A percentile compares a stretch with the other conserved stretches of the same genome.
Conservation (phyloP, 2,888 invertebrate species). For the Spodoptera littoralis region DNA sequence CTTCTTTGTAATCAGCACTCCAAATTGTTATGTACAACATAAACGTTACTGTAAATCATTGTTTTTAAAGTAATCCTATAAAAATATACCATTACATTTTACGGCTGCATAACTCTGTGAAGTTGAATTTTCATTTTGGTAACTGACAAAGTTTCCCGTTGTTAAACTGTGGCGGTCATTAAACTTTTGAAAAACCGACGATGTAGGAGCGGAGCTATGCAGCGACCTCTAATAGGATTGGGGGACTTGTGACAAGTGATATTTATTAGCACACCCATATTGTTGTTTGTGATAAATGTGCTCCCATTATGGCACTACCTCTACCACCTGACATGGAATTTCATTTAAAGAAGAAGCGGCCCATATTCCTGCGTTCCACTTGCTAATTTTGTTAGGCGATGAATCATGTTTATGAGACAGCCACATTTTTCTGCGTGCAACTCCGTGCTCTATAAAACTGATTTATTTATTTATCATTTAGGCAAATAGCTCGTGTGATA, state of each 20-base stretch:
- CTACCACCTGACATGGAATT: constrained; percentile 83
- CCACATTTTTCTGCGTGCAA: constrained; percentile 76
- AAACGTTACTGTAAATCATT: constrained; percentile 29
- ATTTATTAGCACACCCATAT: constrained; percentile 81
- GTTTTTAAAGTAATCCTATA: constrained; percentile 38
- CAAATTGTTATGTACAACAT: constrained; percentile 28
- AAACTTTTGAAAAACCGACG: constrained; percentile 60
- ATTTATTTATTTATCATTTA: constrained; percentile 69
- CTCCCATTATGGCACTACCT: constrained; percentile 71
- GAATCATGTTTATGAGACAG: constrained; percentile 82
- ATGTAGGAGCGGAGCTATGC: constrained; percentile 16
- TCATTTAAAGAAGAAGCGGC: constrained; percentile 81
- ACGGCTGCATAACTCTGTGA: constrained; percentile 22
- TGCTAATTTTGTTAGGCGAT: constrained; percentile 80
- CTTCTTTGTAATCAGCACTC: constrained; percentile 26
- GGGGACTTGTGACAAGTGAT: constrained; percentile 76
- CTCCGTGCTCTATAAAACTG: constrained; percentile 66
- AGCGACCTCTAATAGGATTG: constrained; percentile 65
- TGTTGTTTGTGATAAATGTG: constrained; percentile 80
- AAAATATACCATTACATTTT: constrained; percentile 44
- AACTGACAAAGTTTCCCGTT: constrained; percentile 29
- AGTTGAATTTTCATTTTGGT: constrained; percentile 35
- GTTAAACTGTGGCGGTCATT: constrained; percentile 35
- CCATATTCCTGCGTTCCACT: constrained; percentile 69
- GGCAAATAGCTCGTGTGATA: constrained; percentile 50